Base-by-base conservation (phyloP, 23 tunicate genomes). In the Ciona savignyi region DNA sequence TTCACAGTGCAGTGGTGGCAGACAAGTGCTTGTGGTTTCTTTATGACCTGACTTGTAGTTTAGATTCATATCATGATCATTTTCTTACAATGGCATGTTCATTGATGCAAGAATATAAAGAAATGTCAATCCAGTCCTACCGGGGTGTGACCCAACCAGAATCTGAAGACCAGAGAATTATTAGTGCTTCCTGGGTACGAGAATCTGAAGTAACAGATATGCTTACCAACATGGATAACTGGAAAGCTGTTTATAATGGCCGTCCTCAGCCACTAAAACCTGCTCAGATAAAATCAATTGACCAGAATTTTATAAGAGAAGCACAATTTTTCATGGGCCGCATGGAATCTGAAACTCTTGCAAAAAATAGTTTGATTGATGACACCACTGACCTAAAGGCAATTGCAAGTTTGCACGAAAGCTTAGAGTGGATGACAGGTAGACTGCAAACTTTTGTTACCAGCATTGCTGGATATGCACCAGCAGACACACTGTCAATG, bases 21-120 rank as follows among this genome's bases (percentile, higher is more conserved):
- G 95, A 84, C 70, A 79, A 88, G 65, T 83, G 90, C 87, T 74
- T 95, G 80, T 84, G 95, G 96, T 89, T 80, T 62, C 63, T 86
- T 29, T 83, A 81, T 70, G 81, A 91, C 51, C 64, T 91, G 32
- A 84, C 84, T 31, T 74, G 81, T 60, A 91, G 89, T 65, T 71
- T 91, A 23, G 97, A 88, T 67, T 70, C 83, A 0, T 91, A 91
- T 34, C 97, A 91, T 29, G 97, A 91, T 65, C 91, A 91, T 48
- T 91, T 91, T 31, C 83, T 91, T 23, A 83, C 97, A 19, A 91
- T 91, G 97, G 91, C 91, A 34, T 84, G 97, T 34, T 91, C 97
- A 3, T 28, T 91, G 30, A 23, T 81, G 29, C 91, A 84, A 30
- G 97, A 91, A 63, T 91, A 91, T 81, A 91, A 85, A 66, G 97